Conservation (phyloP, 2,888 invertebrate species). For the Lochmaea capreae region DNA sequence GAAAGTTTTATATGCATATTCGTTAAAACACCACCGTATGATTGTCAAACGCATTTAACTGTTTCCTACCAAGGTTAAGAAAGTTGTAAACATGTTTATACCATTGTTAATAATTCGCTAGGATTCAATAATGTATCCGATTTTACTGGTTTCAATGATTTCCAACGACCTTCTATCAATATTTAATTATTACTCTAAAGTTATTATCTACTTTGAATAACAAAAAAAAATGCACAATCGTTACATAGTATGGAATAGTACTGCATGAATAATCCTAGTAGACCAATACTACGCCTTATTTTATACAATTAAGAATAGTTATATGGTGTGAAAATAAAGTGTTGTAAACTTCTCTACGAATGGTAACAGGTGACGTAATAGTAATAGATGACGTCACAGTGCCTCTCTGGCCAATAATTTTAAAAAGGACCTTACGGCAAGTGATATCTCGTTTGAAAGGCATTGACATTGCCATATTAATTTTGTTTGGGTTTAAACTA, state of each 20-base stretch:
- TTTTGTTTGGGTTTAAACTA: no score
- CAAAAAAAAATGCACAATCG: background rate
- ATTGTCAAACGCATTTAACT: background rate
- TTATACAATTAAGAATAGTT: no score
- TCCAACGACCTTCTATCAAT: background rate
- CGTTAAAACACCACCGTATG: background rate
- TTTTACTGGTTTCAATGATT: background rate
- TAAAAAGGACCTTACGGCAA: no score
- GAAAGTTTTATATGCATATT: background rate
- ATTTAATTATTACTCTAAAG: conserved; percentile 2
- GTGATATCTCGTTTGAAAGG: no score
- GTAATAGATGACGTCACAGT: no score
- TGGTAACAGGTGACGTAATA: no score
- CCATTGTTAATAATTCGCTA: conserved; percentile 1
- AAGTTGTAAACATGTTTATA: conserved; percentile 18
- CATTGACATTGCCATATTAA: no score
- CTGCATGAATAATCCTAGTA: no score
- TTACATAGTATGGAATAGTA: background rate
- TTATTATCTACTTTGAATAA: background rate
- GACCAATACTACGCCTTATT: no score
- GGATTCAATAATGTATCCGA: background rate
- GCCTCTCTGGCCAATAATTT: no score
- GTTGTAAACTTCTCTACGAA: no score
- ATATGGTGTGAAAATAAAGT: no score
- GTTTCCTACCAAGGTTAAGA: conserved; percentile 3